These are phyloP conservation scores for Mesorhabditis sp. DNA, from an alignment of 2,888 invertebrate genomes.

Conservation along the genomic window DNA sequence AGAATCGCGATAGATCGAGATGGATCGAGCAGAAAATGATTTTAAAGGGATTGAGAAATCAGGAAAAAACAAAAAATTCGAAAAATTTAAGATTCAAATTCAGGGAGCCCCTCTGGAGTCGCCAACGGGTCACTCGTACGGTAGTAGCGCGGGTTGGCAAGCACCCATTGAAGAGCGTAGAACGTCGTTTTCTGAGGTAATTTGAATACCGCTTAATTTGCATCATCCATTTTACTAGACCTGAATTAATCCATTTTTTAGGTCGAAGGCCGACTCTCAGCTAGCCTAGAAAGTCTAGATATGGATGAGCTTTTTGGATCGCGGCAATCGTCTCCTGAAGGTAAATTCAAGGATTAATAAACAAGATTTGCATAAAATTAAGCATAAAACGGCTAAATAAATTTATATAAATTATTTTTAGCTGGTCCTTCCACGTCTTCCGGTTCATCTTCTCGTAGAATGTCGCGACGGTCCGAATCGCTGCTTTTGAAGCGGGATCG, in stretches of 20 bases:
- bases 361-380: not conserved
- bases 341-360: not conserved
- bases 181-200: not conserved
- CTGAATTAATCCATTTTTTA: not conserved
- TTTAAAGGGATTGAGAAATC: no score
- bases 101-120: not conserved
- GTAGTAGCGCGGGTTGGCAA: conserved; percentile 1
- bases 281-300: conserved; percentile 1
- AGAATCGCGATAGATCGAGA: no score
- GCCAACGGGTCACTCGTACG: not conserved
- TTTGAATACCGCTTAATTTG: not conserved
- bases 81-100: no score
- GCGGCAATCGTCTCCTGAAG: not conserved
- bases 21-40: no score
- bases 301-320: conserved; percentile 5
- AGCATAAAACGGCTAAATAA: not conserved
- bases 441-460: not conserved
- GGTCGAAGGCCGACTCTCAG: not conserved
- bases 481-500: not conserved
- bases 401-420: not conserved
- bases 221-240: not conserved
- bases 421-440: not conserved
- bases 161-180: not conserved
- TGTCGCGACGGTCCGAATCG: not conserved
- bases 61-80: no score